A percentile compares a stretch with the other conserved stretches of the same genome.
These are phyloP conservation scores for Cryptoprocta ferox DNA, from an alignment of 2,797 vertebrate species.

Conservation along the genomic window DNA sequence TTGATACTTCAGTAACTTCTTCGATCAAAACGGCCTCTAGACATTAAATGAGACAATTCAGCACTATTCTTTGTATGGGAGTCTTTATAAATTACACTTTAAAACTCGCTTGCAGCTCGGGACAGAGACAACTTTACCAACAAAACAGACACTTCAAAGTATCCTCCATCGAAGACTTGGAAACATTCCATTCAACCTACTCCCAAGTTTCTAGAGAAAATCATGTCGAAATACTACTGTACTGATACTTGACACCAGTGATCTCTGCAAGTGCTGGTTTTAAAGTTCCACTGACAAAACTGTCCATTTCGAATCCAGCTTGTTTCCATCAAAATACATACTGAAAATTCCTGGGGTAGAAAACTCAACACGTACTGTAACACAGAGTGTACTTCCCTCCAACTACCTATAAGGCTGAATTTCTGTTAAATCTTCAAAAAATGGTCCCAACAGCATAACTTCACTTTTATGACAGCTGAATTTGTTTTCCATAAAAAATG, in stretches of 20 bases:
- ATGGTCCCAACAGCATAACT: slow-evolving; percentile 86
- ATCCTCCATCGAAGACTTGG: neutral
- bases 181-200: slow-evolving; percentile 60
- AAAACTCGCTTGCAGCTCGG: slow-evolving; percentile 12
- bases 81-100: slow-evolving; percentile 46
- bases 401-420: slow-evolving; percentile 69
- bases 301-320: slow-evolving; percentile 77
- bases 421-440: slow-evolving; percentile 80
- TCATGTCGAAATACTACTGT: slow-evolving; percentile 57
- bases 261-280: slow-evolving; percentile 63
- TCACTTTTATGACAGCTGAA: slow-evolving; percentile 83
- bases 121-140: slow-evolving; percentile 42
- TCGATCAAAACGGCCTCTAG: slow-evolving; percentile 73
- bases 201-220: slow-evolving; percentile 64
- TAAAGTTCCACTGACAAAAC: slow-evolving; percentile 66
- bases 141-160: neutral
- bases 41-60: slow-evolving; percentile 71
- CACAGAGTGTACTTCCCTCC: slow-evolving; percentile 76
- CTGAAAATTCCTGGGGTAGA: slow-evolving; percentile 71
- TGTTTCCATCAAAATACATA: slow-evolving; percentile 78
- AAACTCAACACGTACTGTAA: slow-evolving; percentile 82
- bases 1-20: slow-evolving; percentile 46
- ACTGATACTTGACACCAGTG: slow-evolving; percentile 72
- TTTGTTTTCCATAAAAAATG: slow-evolving; percentile 83
- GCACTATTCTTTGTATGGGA: slow-evolving; percentile 30